phyloP scores from a whole-genome alignment of 2,113 vertebrate species.

The Hepsetus odoe region DNA sequence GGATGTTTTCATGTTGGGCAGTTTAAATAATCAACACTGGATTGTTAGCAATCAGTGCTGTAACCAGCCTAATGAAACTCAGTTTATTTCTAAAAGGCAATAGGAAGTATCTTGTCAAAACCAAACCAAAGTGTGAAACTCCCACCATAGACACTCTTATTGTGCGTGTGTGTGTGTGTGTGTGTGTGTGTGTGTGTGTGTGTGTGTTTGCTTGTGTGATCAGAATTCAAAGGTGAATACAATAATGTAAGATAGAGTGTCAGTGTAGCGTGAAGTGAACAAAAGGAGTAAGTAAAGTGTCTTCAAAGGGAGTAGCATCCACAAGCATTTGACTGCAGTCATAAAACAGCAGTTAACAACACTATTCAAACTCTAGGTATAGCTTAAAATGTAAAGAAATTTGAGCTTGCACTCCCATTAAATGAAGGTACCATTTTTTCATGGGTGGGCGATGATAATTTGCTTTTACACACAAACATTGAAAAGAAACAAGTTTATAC shows the following conservation, averaged over 20 bases:
- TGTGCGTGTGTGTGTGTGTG: neutral
- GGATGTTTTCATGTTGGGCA: constrained; percentile 36
- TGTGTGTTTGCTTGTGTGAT: constrained; percentile 36
- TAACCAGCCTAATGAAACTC: neutral
- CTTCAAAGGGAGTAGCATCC: constrained; percentile 58
- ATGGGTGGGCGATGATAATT: neutral
- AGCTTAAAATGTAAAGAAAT: too few species aligned
- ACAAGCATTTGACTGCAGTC: constrained; percentile 12
- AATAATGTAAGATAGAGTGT: constrained; percentile 63
- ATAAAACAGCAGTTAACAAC: constrained; percentile 22
- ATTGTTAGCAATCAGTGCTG: neutral
- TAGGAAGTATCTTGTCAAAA: neutral
- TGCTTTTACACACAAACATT: neutral
- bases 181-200: neutral
- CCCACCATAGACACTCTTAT: neutral
- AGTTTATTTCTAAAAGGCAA: neutral
- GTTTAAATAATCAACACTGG: constrained; percentile 7
- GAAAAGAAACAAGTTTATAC: too few species aligned
- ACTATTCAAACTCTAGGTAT: neutral
- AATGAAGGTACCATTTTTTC: neutral
- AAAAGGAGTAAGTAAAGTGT: constrained; percentile 31
- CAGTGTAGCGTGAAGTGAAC: constrained; percentile 64
- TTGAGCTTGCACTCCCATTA: too few species aligned
- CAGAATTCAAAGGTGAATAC: constrained; percentile 62
- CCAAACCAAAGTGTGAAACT: constrained; percentile 8